Percentiles rank a stretch among this genome's conserved stretches.
Evolutionary conservation across 23 tunicate species (phyloP).

Genomic region (Pegea sp.): DNA sequence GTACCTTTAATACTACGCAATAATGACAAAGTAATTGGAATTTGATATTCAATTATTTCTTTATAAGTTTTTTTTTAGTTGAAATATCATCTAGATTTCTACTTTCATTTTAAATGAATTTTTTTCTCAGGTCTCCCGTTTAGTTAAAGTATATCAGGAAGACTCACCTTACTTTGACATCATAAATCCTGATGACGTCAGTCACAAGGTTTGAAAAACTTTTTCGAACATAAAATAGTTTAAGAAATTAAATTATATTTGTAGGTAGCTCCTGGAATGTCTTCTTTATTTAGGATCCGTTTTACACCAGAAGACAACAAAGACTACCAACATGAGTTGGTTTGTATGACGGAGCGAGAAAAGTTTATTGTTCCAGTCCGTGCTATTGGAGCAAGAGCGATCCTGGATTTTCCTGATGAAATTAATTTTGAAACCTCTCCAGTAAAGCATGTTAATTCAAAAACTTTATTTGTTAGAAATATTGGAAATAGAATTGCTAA

Average conservation of each 20-base stretch:
- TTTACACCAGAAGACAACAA: slow-evolving; percentile 90
- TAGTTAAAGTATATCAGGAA: slow-evolving; percentile 64
- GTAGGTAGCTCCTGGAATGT: slow-evolving; percentile 97
- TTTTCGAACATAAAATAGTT: too few species aligned
- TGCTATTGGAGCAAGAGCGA: slow-evolving; percentile 79
- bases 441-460: slow-evolving; percentile 45
- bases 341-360: slow-evolving; percentile 95
- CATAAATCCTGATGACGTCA: slow-evolving; percentile 90
- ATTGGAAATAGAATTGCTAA: slow-evolving; percentile 79
- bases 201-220: slow-evolving; percentile 58
- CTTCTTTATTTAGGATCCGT: slow-evolving; percentile 51
- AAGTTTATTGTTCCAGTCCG: slow-evolving; percentile 69
- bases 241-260: too few species aligned
- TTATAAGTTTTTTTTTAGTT: not conserved
- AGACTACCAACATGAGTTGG: slow-evolving; percentile 79
- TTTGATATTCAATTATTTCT: slow-evolving; percentile 1
- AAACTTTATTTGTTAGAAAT: slow-evolving; percentile 79
- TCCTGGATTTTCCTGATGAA: slow-evolving; percentile 85
- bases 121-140: slow-evolving; percentile 64
- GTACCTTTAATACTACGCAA: slow-evolving; percentile 77
- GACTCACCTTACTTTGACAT: slow-evolving; percentile 96
- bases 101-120: not conserved
- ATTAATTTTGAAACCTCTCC: slow-evolving; percentile 72
- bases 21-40: slow-evolving; percentile 84
- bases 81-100: not conserved